Percentiles rank a stretch among this genome's conserved stretches.
phyloP scores from a whole-genome alignment of 2,888 invertebrate genomes.

The Agonopterix heracliana region DNA sequence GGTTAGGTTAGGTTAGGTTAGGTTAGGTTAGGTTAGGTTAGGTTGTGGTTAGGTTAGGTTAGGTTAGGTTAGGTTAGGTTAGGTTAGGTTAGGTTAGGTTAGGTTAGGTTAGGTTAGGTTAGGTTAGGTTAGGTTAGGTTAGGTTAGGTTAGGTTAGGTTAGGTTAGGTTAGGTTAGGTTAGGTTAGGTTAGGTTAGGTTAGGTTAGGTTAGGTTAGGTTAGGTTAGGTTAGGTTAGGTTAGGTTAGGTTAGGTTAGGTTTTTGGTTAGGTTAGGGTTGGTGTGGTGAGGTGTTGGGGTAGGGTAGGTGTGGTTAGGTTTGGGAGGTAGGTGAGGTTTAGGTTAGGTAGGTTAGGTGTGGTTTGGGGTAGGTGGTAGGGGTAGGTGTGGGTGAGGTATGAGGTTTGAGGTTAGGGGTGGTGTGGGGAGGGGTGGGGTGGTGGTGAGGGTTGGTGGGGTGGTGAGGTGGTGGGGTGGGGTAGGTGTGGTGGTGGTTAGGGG shows the following conservation, averaged over 20 bases:
- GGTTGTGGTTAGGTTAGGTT: slow-evolving; percentile 13
- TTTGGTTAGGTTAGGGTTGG: slow-evolving; percentile 11
- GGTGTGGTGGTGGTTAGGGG: slow-evolving; percentile 11
- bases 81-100: slow-evolving; percentile 16
- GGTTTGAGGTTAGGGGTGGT: slow-evolving; percentile 10
- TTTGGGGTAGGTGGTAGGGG: slow-evolving; percentile 18
- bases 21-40: slow-evolving; percentile 12
- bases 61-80: slow-evolving; percentile 17
- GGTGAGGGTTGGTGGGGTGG: slow-evolving; percentile 10
- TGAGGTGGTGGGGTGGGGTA: slow-evolving; percentile 4
- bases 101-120: slow-evolving; percentile 16
- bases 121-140: slow-evolving; percentile 10
- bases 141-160: slow-evolving; percentile 6
- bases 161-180: slow-evolving; percentile 5
- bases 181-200: slow-evolving; percentile 9
- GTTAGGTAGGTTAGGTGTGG: slow-evolving; percentile 12
- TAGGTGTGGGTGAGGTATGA: slow-evolving; percentile 17
- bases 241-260: slow-evolving; percentile 9
- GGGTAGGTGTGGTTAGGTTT: slow-evolving; percentile 11
- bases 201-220: slow-evolving; percentile 11
- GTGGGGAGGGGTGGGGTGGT: slow-evolving; percentile 7
- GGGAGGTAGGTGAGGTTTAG: slow-evolving; percentile 12
- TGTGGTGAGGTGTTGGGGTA: slow-evolving; percentile 12
- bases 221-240: slow-evolving; percentile 12
- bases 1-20: slow-evolving; percentile 12